phyloP scores from a whole-genome alignment of 92 coral and sea anemone species.

The Isaurus tuberculatus region DNA sequence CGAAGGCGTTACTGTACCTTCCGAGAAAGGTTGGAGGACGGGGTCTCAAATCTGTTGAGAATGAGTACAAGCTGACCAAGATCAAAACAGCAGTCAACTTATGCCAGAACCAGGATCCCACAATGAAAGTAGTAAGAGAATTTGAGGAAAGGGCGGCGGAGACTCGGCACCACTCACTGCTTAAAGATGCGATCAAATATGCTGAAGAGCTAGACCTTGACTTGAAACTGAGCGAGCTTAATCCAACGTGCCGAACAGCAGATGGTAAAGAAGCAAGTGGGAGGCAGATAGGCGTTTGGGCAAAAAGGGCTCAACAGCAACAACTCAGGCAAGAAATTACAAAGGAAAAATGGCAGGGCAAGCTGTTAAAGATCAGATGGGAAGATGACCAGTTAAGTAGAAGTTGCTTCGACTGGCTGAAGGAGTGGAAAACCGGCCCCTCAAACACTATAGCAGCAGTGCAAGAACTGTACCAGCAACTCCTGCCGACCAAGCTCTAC shows the following conservation, averaged over 20 bases:
- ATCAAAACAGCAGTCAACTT: slow-evolving; percentile 14
- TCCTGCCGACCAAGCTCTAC: not conserved
- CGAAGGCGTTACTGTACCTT: too few relatives aligned
- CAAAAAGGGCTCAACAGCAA: not conserved
- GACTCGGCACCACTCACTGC: not conserved
- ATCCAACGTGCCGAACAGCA: slow-evolving; percentile 13
- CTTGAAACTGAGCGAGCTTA: too few relatives aligned
- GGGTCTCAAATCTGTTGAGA: too few relatives aligned
- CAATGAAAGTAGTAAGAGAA: not conserved
- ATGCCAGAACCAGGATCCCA: slow-evolving; percentile 23
- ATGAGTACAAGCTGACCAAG: too few relatives aligned
- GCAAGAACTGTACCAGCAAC: not conserved
- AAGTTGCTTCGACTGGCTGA: too few relatives aligned
- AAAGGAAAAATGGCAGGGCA: not conserved
- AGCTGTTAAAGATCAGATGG: too few relatives aligned
- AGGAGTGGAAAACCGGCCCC: too few relatives aligned
- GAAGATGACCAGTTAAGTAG: too few relatives aligned
- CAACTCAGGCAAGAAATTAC: not conserved
- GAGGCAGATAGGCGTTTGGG: slow-evolving; percentile 4
- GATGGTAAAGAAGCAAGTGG: not conserved
- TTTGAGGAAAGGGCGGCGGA: not conserved
- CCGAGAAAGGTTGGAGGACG: too few relatives aligned
- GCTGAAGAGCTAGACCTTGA: too few relatives aligned
- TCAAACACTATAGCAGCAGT: not conserved
- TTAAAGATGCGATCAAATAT: slow-evolving; percentile 13